phyloP scores from a whole-genome alignment of 2,888 invertebrate genomes.

The Caenorhabditis angaria region DNA sequence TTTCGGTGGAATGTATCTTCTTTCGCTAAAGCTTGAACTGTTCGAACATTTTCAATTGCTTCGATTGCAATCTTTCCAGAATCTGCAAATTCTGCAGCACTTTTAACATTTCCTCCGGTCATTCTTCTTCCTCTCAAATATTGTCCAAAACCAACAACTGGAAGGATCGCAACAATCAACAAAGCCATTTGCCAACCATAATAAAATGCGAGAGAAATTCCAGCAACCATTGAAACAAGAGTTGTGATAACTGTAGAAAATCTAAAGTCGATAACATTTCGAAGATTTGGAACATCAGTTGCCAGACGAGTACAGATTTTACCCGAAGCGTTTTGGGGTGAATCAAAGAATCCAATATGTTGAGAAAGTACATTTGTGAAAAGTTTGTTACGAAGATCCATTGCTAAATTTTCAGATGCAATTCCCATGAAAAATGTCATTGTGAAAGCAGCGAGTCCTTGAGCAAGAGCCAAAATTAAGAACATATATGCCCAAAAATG shows the following conservation, averaged over 20 bases:
- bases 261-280: constrained; percentile 73
- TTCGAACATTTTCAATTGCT: constrained; percentile 74
- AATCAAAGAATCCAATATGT: constrained; percentile 75
- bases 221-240: constrained; percentile 62
- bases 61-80: constrained; percentile 72
- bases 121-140: constrained; percentile 50
- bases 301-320: constrained; percentile 74
- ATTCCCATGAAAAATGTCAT: constrained; percentile 71
- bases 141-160: constrained; percentile 65
- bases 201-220: constrained; percentile 72
- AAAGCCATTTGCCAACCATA: constrained; percentile 75
- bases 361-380: constrained; percentile 74
- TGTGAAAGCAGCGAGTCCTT: constrained; percentile 71
- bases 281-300: constrained; percentile 74
- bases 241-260: constrained; percentile 73
- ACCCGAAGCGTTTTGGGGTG: constrained; percentile 72
- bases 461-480: constrained; percentile 72
- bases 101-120: constrained; percentile 74
- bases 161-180: constrained; percentile 73
- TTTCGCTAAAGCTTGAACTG: constrained; percentile 73
- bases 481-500: constrained; percentile 74
- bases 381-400: constrained; percentile 72
- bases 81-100: constrained; percentile 75
- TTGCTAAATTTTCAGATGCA: constrained; percentile 72
- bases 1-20: constrained; percentile 72